These are phyloP conservation scores for Sebastes melanostomus DNA, from an alignment of 2,797 vertebrate genomes.

Conservation along the genomic window DNA sequence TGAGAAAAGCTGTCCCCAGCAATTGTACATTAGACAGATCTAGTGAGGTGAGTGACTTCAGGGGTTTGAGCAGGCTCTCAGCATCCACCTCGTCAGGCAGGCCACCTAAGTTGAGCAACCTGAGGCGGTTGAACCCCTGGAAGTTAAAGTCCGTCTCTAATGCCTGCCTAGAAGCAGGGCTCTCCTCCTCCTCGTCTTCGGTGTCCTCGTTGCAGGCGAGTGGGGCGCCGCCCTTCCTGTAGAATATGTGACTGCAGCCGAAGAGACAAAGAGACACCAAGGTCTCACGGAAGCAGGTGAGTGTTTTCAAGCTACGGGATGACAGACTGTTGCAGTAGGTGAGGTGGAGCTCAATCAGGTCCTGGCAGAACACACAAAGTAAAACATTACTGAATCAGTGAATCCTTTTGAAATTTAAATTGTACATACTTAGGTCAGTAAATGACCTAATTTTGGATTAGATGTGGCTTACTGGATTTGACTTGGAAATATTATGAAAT, in stretches of 20 bases:
- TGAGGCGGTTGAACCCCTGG: slow-evolving; percentile 91
- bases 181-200: slow-evolving; percentile 88
- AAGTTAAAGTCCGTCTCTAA: slow-evolving; percentile 93
- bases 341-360: slow-evolving; percentile 94
- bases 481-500: no score
- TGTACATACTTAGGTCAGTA: background rate
- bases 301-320: slow-evolving; percentile 90
- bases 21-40: slow-evolving; percentile 92
- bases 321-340: slow-evolving; percentile 94
- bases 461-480: no score
- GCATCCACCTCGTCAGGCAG: slow-evolving; percentile 88
- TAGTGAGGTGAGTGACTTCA: slow-evolving; percentile 87
- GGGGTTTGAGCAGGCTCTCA: slow-evolving; percentile 88
- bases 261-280: slow-evolving; percentile 95
- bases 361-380: slow-evolving; percentile 74
- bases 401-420: background rate
- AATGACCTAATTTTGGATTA: background rate
- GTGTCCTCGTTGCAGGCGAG: slow-evolving; percentile 82
- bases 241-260: slow-evolving; percentile 92
- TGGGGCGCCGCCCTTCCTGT: slow-evolving; percentile 77
- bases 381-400: background rate
- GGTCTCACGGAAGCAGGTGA: slow-evolving; percentile 89
- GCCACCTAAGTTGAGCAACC: slow-evolving; percentile 92
- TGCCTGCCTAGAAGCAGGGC: slow-evolving; percentile 87
- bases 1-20: slow-evolving; percentile 87